phyloP scores from a whole-genome alignment of 2,113 vertebrate genomes.

The Raja brachyura region DNA sequence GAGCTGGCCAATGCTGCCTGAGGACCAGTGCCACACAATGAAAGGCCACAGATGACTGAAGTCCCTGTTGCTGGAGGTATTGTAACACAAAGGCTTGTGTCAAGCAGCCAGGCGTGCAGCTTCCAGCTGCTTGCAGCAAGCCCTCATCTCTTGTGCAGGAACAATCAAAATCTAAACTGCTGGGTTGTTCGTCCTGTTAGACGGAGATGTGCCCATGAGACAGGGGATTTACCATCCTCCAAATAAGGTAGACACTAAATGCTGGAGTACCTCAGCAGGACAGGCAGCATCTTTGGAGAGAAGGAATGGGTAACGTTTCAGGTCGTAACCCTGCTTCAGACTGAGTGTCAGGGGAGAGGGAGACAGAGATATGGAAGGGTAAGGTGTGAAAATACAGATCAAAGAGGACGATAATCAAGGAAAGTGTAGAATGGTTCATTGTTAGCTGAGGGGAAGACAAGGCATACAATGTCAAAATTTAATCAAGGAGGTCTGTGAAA shows the following conservation, averaged over 20 bases:
- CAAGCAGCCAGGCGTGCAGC: not conserved
- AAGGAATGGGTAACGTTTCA: too few relatives aligned
- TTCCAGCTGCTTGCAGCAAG: constrained; percentile 27
- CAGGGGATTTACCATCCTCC: constrained; percentile 15
- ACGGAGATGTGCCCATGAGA: not conserved
- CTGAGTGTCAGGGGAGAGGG: too few relatives aligned
- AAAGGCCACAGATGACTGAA: not conserved
- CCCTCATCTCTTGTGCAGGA: not conserved
- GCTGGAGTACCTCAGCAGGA: too few relatives aligned
- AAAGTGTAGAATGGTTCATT: too few relatives aligned
- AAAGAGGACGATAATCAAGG: too few relatives aligned
- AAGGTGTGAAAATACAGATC: too few relatives aligned
- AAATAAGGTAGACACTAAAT: not conserved
- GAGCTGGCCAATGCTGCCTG: not conserved
- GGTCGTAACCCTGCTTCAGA: too few relatives aligned
- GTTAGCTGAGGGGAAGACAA: too few relatives aligned
- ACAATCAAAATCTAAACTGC: constrained; percentile 23
- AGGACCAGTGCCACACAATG: not conserved
- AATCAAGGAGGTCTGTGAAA: too few relatives aligned
- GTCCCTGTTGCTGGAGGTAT: not conserved
- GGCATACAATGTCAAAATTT: too few relatives aligned
- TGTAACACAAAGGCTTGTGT: constrained; percentile 15
- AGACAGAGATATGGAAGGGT: too few relatives aligned
- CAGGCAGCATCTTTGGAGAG: too few relatives aligned
- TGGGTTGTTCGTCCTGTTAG: constrained; percentile 14